phyloP scores from a whole-genome alignment of 2,113 vertebrate species.

The Lates calcarifer region DNA sequence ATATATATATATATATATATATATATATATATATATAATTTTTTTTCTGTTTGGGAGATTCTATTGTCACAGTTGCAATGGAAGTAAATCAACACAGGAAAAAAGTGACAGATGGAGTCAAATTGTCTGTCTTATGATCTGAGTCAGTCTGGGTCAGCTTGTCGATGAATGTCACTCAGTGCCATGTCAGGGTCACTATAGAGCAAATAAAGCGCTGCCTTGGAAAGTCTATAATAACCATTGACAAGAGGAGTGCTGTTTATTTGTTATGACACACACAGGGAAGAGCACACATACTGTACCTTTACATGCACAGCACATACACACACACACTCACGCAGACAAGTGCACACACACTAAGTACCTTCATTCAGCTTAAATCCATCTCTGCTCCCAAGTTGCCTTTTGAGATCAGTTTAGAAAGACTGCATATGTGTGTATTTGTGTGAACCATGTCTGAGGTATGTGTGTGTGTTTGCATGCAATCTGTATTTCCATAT shows the following conservation, averaged over 20 bases:
- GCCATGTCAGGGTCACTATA: constrained; percentile 67
- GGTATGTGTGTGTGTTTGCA: constrained; percentile 10
- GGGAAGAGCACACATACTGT: constrained; percentile 1
- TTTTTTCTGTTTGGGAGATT: constrained; percentile 5
- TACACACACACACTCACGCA: background rate
- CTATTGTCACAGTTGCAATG: constrained; percentile 25
- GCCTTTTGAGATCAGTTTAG: constrained; percentile 51
- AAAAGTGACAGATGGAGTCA: constrained; percentile 46
- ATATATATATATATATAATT: too few relatives aligned
- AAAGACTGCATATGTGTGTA: constrained; percentile 1
- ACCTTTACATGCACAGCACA: constrained; percentile 30
- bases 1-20: too few relatives aligned
- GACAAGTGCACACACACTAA: constrained; percentile 20
- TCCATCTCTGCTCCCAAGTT: constrained; percentile 48
- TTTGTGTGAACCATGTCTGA: constrained; percentile 26
- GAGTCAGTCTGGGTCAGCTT: constrained; percentile 62
- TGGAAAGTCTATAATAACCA: constrained; percentile 71
- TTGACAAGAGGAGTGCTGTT: constrained; percentile 60
- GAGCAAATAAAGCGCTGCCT: constrained; percentile 66
- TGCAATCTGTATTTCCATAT: constrained; percentile 56
- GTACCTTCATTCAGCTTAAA: constrained; percentile 49
- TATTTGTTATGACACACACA: constrained; percentile 68
- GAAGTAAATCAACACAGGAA: constrained; percentile 44
- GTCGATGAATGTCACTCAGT: constrained; percentile 73
- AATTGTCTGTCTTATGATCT: constrained; percentile 43